Conservation (phyloP, 2,888 invertebrate species). For the Zygaena filipendulae region DNA sequence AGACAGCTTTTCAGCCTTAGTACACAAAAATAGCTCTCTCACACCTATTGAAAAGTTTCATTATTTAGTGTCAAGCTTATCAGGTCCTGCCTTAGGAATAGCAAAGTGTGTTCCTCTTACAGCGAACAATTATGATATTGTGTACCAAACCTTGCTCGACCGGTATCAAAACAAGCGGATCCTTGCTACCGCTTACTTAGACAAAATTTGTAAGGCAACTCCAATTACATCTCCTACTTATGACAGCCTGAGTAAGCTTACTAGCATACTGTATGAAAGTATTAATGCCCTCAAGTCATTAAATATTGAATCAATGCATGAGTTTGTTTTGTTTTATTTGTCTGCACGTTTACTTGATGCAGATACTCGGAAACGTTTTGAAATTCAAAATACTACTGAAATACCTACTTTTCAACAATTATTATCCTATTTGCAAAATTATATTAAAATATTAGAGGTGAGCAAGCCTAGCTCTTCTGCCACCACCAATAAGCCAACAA, state of each 20-base stretch:
- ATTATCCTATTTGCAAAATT: conserved; percentile 2
- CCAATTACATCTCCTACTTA: conserved; percentile 1
- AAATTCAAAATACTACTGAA: conserved; percentile 2
- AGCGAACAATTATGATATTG: too few relatives aligned
- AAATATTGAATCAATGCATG: conserved; percentile 2
- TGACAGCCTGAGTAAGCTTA: background rate
- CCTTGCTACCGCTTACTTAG: conserved; percentile 3
- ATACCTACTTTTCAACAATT: conserved; percentile 2
- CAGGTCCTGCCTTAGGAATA: conserved; percentile 2
- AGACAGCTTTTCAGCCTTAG: conserved; percentile 4
- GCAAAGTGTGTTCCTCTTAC: too few relatives aligned
- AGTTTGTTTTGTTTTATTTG: conserved; percentile 6
- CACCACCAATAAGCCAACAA: background rate
- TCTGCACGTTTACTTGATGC: conserved; percentile 4
- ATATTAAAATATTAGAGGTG: conserved; percentile 4
- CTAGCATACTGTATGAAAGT: conserved; percentile 1
- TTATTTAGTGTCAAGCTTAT: conserved; percentile 3
- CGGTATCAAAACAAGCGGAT: conserved; percentile 5
- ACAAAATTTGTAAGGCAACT: conserved; percentile 4
- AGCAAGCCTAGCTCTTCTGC: background rate
- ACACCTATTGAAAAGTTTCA: too few relatives aligned
- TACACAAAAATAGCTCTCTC: conserved; percentile 3
- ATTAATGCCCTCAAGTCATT: conserved; percentile 5
- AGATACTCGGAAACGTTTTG: conserved; percentile 5
- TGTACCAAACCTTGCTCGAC: too few relatives aligned